Evolutionary conservation across 1,140 invertebrate species (phyloP).

Genomic region (Oryctes rhinoceros): DNA sequence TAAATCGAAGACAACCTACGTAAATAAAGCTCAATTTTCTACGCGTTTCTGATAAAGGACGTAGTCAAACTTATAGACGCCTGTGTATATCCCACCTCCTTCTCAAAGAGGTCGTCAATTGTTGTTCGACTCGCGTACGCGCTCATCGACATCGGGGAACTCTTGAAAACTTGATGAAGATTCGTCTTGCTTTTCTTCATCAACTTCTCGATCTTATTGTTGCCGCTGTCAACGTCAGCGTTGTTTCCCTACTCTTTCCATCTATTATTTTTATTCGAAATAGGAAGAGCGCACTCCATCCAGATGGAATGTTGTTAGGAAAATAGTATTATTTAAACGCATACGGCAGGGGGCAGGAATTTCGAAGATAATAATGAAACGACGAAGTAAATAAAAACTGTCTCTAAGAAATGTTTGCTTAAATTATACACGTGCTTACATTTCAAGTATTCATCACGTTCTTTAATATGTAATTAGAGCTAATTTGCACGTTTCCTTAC

Average conservation of each 20-base stretch:
- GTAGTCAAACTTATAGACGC: neutral
- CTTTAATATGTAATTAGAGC: constrained; percentile 15
- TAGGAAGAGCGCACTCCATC: neutral
- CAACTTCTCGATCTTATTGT: constrained; percentile 23
- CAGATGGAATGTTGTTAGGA: neutral
- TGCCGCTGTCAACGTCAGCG: neutral
- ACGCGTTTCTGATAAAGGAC: too few relatives aligned
- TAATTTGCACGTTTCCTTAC: neutral
- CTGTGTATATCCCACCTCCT: neutral
- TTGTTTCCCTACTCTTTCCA: neutral
- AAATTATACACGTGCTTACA: neutral
- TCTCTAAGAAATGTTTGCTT: constrained; percentile 1
- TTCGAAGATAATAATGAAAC: neutral
- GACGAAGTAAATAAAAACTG: neutral
- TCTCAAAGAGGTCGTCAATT: constrained; percentile 17
- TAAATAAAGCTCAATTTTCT: too few relatives aligned
- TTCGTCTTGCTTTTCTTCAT: constrained; percentile 28
- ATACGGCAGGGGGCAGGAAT: neutral
- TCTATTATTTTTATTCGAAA: neutral
- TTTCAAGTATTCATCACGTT: neutral
- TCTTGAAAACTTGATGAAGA: constrained; percentile 35
- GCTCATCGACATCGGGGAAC: constrained; percentile 26
- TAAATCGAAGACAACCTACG: too few relatives aligned
- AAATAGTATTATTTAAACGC: constrained; percentile 14
- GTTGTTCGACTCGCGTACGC: constrained; percentile 16